These are phyloP conservation scores for Drusus annulatus DNA, from an alignment of 1,140 invertebrate species.

Conservation along the genomic window DNA sequence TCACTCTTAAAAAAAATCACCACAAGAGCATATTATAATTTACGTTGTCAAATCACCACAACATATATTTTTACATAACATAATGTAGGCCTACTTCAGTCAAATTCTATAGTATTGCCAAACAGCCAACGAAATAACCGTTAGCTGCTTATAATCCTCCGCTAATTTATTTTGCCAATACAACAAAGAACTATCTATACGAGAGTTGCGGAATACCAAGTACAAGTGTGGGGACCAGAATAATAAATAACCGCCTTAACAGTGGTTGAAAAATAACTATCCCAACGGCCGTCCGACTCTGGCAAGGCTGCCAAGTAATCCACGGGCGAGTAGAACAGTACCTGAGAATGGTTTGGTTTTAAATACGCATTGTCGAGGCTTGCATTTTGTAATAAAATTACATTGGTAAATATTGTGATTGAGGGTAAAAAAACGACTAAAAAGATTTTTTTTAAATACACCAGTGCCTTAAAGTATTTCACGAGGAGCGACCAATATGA, in stretches of 20 bases:
- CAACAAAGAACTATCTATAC: background rate
- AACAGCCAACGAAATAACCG: background rate
- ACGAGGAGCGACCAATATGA: too few relatives aligned
- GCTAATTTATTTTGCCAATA: background rate
- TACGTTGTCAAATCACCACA: too few relatives aligned
- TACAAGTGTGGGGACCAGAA: background rate
- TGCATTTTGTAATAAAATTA: background rate
- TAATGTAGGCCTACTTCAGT: too few relatives aligned
- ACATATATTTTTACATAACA: too few relatives aligned
- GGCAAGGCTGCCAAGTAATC: background rate
- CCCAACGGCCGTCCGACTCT: background rate
- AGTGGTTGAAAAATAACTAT: background rate
- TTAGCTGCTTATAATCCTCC: background rate
- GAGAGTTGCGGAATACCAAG: constrained; percentile 9
- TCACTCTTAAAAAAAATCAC: too few relatives aligned
- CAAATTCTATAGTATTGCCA: background rate
- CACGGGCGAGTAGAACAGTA: background rate
- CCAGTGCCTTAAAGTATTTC: too few relatives aligned
- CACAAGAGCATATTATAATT: too few relatives aligned
- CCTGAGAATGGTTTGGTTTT: background rate
- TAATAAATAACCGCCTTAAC: background rate
- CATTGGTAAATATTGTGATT: background rate
- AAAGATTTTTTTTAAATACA: too few relatives aligned
- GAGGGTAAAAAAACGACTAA: too few relatives aligned
- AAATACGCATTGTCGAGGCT: background rate